A percentile compares a stretch with the other conserved stretches of the same genome.
Conservation (phyloP, 2,113 vertebrate species). For the Ellobius talpinus region DNA sequence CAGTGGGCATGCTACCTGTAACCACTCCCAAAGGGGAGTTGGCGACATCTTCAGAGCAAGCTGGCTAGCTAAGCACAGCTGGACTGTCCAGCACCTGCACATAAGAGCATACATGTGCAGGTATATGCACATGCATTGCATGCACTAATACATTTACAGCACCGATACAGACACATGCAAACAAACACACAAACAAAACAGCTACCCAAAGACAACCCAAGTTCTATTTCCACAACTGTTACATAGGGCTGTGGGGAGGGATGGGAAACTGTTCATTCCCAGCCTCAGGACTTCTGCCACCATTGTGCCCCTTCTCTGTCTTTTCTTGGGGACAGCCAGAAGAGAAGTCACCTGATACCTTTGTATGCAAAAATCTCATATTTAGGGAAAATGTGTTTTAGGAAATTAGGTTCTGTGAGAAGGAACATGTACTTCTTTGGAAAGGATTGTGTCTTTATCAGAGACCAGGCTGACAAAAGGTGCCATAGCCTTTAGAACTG, state of each 20-base stretch:
- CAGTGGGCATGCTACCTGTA: neutral
- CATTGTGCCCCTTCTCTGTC: accelerated
- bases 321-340: neutral
- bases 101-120: neutral
- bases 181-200: neutral
- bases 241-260: neutral
- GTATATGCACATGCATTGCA: neutral
- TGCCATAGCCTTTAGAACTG: slow-evolving; percentile 15
- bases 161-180: neutral
- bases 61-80: neutral
- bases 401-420: slow-evolving; percentile 3
- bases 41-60: neutral
- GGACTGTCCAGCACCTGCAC: neutral
- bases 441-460: neutral
- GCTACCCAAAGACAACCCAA: neutral
- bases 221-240: neutral
- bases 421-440: neutral
- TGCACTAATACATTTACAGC: neutral
- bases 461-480: slow-evolving; percentile 4
- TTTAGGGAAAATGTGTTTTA: slow-evolving; percentile 30
- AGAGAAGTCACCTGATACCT: neutral
- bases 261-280: accelerated
- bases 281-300: no score
- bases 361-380: neutral
- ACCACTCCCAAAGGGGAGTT: neutral